phyloP scores from a whole-genome alignment of 2,113 vertebrate species.

The Stomatorhinus ivindoensis region DNA sequence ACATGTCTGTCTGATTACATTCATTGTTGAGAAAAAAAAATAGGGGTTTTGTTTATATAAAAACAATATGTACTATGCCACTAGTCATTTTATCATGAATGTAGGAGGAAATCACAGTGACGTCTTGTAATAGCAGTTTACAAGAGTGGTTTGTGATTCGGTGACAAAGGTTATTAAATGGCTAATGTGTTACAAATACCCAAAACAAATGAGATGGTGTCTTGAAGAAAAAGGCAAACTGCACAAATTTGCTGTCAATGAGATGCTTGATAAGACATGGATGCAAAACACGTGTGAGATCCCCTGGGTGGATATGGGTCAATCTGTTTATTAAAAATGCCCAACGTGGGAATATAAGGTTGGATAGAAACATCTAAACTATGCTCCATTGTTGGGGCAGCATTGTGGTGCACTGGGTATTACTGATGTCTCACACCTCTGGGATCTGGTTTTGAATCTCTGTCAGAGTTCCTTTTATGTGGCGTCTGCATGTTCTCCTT shows the following conservation, averaged over 20 bases:
- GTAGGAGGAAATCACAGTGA: neutral
- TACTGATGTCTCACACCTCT: too few species aligned
- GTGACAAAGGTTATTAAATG: conserved; percentile 6
- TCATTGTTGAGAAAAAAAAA: neutral
- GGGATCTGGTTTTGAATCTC: too few species aligned
- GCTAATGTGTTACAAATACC: conserved; percentile 2
- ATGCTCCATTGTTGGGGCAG: neutral
- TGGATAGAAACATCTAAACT: neutral
- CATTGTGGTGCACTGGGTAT: too few species aligned
- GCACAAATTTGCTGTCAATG: neutral
- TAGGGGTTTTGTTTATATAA: neutral
- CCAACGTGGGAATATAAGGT: neutral
- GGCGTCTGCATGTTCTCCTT: too few species aligned
- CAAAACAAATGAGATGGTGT: neutral
- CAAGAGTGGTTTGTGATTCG: neutral
- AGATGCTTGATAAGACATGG: neutral
- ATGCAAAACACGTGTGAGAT: neutral
- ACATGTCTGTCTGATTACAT: neutral
- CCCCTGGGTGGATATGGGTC: neutral
- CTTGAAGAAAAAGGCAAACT: neutral
- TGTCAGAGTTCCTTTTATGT: too few species aligned
- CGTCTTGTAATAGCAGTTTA: neutral
- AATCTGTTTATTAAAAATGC: neutral
- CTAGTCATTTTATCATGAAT: neutral
- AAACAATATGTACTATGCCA: neutral